Base-by-base conservation (phyloP, 2,113 vertebrate species). In the Sakesphorus luctuosus region DNA sequence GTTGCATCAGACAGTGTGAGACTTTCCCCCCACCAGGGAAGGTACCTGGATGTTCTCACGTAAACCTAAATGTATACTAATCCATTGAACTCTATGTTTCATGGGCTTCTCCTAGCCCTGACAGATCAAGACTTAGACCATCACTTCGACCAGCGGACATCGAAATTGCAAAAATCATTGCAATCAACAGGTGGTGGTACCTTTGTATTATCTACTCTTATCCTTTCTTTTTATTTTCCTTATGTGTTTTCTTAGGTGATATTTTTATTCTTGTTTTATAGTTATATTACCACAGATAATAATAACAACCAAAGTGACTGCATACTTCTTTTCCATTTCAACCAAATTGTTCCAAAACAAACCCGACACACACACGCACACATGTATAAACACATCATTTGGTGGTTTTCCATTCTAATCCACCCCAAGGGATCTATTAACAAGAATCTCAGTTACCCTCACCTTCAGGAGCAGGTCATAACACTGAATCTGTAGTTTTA, bases 101-200 rank as follows among this genome's bases (percentile, higher is more conserved):
- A 0, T 75, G 38, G 24, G n/a, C 33, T 47, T 75, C 24, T 38
- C 19, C 44, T 11, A 21, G 6, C 26, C 19, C 38, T 4, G 3
- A 26, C 38, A n/a, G 47, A 40, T 18, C 24, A 47, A 75, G 38
- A 82, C 8, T 83, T 4, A 13, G 20, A 53, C 15, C 20, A 75
- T 11, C 19, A 38, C n/a, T 75, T 89, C 13, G 13, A 38, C 23
- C 33, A 68, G 35, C 0, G 0, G 23, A 52, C 10, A 68, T 17
- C 0, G 0, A 67, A 76, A 62, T 18, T 47, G n/a, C 61, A 89
- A 68, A 29, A 4, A 62, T 53, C 17, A 47, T 55, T 89, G 68
- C 47, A n/a, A 68, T 69, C 20, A 29, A 68, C 14, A 10, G 13
- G n/a, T 35, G 38, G 19, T 35, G n/a, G 38, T 26, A 55, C 47